Conservation (phyloP, 2,113 vertebrate genomes). For the Oreotrochilus melanogaster region DNA sequence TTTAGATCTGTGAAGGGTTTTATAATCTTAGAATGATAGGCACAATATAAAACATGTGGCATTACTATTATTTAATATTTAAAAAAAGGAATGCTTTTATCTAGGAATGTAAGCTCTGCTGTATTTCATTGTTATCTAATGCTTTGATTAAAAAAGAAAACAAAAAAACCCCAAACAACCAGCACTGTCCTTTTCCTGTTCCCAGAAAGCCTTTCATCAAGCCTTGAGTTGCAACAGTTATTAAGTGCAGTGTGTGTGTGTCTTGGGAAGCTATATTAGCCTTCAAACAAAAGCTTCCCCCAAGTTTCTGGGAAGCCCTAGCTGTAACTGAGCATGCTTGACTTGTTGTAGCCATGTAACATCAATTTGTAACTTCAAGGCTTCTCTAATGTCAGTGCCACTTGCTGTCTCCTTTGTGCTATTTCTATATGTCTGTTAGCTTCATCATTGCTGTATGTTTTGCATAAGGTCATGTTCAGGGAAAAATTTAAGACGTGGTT, state of each 20-base stretch:
- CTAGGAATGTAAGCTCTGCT: background rate
- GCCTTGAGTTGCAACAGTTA: background rate
- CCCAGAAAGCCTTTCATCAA: background rate
- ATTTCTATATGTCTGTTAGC: conserved; percentile 10
- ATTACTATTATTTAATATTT: background rate
- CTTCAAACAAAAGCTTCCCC: background rate
- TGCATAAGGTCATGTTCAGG: background rate
- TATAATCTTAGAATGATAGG: background rate
- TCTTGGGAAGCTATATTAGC: background rate
- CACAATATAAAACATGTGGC: background rate
- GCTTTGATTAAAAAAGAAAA: background rate
- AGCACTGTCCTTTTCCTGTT: background rate
- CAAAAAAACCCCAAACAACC: no score
- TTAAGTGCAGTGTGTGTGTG: background rate
- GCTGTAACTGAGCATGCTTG: background rate
- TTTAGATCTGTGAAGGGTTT: background rate
- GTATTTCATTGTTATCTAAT: background rate
- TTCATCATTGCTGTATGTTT: background rate
- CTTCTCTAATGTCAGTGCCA: background rate
- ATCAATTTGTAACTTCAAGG: background rate
- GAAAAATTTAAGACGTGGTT: conserved; percentile 11
- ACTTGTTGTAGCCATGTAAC: background rate
- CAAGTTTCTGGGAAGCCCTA: background rate
- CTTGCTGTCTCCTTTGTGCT: background rate
- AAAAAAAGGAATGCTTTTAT: background rate